Conservation (phyloP, 2,797 vertebrate species). For the Glossophaga mutica region DNA sequence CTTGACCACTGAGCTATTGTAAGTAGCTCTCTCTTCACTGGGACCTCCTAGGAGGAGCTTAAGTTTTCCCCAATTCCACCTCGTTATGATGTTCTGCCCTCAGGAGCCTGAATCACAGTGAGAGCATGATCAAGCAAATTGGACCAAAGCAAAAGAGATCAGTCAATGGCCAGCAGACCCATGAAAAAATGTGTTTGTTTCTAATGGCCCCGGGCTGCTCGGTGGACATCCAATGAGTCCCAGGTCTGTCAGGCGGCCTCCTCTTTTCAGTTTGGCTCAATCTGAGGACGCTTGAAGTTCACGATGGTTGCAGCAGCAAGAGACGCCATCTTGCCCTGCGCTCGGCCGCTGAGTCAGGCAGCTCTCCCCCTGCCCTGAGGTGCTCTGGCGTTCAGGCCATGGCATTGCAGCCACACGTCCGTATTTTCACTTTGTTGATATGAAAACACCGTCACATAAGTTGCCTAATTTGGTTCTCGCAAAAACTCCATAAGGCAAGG, state of each 20-base stretch:
- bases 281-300: not conserved
- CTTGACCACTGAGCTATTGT: not conserved
- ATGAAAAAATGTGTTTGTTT: not conserved
- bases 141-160: not conserved
- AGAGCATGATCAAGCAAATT: not conserved
- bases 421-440: not conserved
- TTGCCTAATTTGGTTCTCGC: not conserved
- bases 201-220: not conserved
- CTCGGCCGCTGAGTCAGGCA: accelerated
- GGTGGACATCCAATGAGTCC: not conserved
- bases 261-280: not conserved
- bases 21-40: not conserved
- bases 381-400: not conserved
- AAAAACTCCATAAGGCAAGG: not conserved
- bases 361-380: not conserved
- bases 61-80: not conserved
- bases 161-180: not conserved
- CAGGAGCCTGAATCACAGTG: not conserved
- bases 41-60: not conserved
- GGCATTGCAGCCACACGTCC: not conserved
- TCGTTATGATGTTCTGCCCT: not conserved
- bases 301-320: accelerated
- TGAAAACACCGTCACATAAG: not conserved
- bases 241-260: accelerated
- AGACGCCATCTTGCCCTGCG: not conserved